phyloP scores from a whole-genome alignment of 1,140 invertebrate genomes.

The Dolichoris vasculosae region DNA sequence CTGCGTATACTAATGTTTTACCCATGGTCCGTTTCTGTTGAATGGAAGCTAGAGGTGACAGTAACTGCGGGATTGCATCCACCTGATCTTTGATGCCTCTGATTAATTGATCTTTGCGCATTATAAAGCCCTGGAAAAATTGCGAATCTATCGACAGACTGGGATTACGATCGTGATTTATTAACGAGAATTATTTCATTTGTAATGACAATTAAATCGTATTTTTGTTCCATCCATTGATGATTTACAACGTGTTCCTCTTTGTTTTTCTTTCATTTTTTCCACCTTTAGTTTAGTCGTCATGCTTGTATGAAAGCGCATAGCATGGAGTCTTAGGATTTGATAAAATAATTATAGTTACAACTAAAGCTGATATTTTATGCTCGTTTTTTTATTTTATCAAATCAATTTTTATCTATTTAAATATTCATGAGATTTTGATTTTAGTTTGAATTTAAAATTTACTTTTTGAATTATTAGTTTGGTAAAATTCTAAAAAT shows the following conservation, averaged over 20 bases:
- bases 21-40: not conserved
- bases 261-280: not conserved
- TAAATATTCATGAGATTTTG: not conserved
- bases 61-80: not conserved
- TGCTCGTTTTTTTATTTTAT: not conserved
- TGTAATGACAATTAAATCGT: constrained; percentile 46
- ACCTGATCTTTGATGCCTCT: constrained; percentile 33
- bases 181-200: constrained; percentile 48
- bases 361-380: no score
- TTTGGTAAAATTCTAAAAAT: no score
- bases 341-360: not conserved
- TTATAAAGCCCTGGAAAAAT: constrained; percentile 21
- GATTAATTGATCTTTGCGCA: constrained; percentile 26
- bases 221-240: not conserved
- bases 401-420: not conserved
- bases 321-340: not conserved
- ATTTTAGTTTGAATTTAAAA: not conserved
- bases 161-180: constrained; percentile 45
- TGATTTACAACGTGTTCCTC: constrained; percentile 41
- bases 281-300: no score
- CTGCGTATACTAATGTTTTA: no score
- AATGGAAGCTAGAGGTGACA: no score
- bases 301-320: constrained; percentile 36
- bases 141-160: not conserved
- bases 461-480: no score